Base-by-base conservation (phyloP, 2,113 vertebrate genomes). In the Elephas maximus region DNA sequence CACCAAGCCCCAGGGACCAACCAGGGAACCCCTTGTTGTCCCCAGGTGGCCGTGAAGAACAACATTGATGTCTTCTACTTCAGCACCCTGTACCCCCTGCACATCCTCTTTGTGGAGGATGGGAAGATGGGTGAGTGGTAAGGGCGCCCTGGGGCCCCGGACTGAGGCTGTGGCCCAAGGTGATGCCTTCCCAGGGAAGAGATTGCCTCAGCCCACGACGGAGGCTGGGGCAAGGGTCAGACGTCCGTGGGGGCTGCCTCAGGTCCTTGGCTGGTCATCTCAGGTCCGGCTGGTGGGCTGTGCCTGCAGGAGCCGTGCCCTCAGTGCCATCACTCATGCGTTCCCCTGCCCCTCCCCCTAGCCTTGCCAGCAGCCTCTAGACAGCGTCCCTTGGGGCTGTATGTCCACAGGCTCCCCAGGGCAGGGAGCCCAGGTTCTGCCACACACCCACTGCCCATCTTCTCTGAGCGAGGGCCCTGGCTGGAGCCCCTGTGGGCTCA, bases 21-120 rank as follows among this genome's bases (percentile, higher is more conserved):
- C 73, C 0, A 0, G 1, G 33, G 24, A 15, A 6, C 6, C 45
- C 15, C 0, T 0, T 69, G 11, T 53, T 12, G 57, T 83, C 95
- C 90, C 63, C 98, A 99, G 99, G 99, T 99, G 73, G 99, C 99
- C 0, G 99, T 99, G 97, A 99, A 99, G 98, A 99, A 99, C 99
- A 99, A 99, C 98, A 99, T 99, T 0, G 99, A 99, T 0, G 99
- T 99, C 71, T 99, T 99, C 98, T 99, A 99, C 99, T 99, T 99
- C 99, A 99, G 99, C 98, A 99, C 99, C 95, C 98, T 99, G 96
- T 99, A 99, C 97, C 99, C 99, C 0, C 99, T 99, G 97, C 99
- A 99, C 98, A 99, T 99, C 98, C 98, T 99, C 93, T 99, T 99
- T 5, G 99, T 99, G 88, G 99, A 99, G 97, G 99, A 99, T 0